A percentile compares a stretch with the other conserved stretches of the same genome.
Conservation (phyloP, 2,797 vertebrate genomes). For the Xerus rutilus region DNA sequence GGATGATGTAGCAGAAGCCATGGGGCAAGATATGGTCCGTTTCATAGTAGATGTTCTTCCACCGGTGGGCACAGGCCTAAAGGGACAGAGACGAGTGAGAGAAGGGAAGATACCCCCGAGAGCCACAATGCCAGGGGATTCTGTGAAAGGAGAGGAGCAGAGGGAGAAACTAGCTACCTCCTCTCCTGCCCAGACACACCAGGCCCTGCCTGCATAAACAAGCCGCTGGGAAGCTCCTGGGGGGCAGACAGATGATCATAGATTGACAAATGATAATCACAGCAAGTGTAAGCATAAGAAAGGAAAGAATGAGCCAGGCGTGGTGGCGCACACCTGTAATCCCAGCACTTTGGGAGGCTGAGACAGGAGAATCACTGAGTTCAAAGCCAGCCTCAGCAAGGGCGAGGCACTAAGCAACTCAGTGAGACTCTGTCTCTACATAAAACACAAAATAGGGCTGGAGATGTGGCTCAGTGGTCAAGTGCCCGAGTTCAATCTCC, state of each 20-base stretch:
- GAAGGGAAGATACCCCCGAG: background rate
- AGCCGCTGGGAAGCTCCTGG: background rate
- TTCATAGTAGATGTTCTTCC: conserved; percentile 98
- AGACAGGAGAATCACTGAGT: no score
- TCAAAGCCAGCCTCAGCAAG: no score
- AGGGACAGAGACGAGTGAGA: conserved; percentile 57
- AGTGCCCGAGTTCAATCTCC: no score
- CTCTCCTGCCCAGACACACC: background rate
- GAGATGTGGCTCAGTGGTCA: no score
- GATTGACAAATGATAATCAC: rapidly evolving
- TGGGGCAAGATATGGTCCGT: conserved; percentile 96
- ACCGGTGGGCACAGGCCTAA: conserved; percentile 99
- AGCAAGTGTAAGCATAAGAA: background rate
- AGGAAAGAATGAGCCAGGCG: background rate
- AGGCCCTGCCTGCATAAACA: rapidly evolving
- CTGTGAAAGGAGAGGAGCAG: background rate
- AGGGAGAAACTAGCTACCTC: background rate
- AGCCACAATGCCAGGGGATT: background rate
- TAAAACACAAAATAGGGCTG: no score
- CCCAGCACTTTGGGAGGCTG: no score
- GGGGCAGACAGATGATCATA: background rate
- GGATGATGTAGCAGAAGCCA: conserved; percentile 97
- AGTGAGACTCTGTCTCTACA: no score
- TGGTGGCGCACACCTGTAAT: no score
- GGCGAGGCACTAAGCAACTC: no score